Percentiles rank a stretch among this genome's conserved stretches.
These are phyloP conservation scores for Drosophila tripunctata DNA, from an alignment of 2,888 invertebrate species.

Conservation along the genomic window DNA sequence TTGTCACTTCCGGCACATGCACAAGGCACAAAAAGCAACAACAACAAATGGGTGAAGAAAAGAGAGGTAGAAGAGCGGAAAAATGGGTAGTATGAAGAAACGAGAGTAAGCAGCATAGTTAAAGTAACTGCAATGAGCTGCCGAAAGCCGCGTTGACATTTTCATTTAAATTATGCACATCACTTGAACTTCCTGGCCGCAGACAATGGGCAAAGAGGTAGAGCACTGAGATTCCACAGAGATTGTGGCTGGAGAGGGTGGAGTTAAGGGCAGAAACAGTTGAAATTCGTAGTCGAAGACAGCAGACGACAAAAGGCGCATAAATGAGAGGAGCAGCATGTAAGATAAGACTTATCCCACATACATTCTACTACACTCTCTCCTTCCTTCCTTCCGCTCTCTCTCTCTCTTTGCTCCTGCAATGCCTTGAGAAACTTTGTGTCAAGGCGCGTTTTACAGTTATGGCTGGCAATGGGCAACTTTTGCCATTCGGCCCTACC, in stretches of 20 bases:
- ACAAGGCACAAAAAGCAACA: conserved; percentile 23
- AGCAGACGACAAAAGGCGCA: conserved; percentile 23
- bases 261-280: neutral
- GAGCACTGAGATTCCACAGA: too few species aligned
- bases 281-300: conserved; percentile 45
- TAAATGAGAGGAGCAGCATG: conserved; percentile 32
- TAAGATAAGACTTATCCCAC: conserved; percentile 40
- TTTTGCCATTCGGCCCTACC: conserved; percentile 61
- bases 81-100: neutral
- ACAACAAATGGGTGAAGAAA: neutral
- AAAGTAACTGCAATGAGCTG: conserved; percentile 70
- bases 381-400: neutral
- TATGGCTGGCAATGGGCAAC: conserved; percentile 72
- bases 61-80: neutral
- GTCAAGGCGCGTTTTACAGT: conserved; percentile 77
- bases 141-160: conserved; percentile 79
- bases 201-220: conserved; percentile 25
- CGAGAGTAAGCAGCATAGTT: conserved; percentile 7
- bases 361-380: neutral
- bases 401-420: too few species aligned
- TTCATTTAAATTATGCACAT: conserved; percentile 81
- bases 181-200: conserved; percentile 74
- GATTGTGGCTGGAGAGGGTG: neutral
- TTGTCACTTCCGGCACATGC: conserved; percentile 45
- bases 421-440: conserved; percentile 59